These are phyloP conservation scores for Cephus rjabovi DNA, from an alignment of 2,888 invertebrate genomes.

Conservation along the genomic window DNA sequence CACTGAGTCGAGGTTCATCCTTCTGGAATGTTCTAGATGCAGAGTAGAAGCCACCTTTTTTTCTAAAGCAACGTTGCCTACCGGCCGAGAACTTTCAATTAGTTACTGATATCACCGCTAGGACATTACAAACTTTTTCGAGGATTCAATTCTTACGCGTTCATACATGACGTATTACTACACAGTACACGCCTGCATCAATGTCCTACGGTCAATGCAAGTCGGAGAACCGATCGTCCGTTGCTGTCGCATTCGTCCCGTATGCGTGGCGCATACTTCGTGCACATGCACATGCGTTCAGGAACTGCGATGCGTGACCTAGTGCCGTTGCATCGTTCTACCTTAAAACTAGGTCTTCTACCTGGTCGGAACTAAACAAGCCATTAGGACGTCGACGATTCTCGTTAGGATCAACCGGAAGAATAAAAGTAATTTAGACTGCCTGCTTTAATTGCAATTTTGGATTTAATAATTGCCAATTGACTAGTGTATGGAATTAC, in stretches of 20 bases:
- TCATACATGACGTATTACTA: not conserved
- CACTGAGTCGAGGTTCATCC: not conserved
- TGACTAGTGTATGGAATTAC: not conserved
- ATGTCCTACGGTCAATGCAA: slow-evolving; percentile 3
- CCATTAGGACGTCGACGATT: not conserved
- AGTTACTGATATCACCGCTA: not conserved
- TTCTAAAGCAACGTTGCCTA: not conserved
- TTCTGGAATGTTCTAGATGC: not conserved
- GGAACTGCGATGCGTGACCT: slow-evolving; percentile 66
- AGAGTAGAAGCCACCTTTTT: not conserved
- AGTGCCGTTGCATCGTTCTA: slow-evolving; percentile 26
- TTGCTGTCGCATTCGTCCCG: slow-evolving; percentile 14
- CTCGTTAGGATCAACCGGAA: not conserved
- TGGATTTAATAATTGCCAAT: not conserved
- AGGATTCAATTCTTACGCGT: not conserved
- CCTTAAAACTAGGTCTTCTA: slow-evolving; percentile 59
- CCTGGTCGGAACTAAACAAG: slow-evolving; percentile 53
- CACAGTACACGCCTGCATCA: not conserved
- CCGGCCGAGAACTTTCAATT: not conserved
- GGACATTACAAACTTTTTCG: not conserved
- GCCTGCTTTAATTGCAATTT: not conserved
- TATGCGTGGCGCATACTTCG: slow-evolving; percentile 42
- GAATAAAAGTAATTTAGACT: not conserved
- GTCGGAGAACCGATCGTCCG: not conserved
- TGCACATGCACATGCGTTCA: slow-evolving; percentile 48